These are phyloP conservation scores for Cyanistes caeruleus DNA, from an alignment of 2,113 vertebrate genomes.

Conservation along the genomic window DNA sequence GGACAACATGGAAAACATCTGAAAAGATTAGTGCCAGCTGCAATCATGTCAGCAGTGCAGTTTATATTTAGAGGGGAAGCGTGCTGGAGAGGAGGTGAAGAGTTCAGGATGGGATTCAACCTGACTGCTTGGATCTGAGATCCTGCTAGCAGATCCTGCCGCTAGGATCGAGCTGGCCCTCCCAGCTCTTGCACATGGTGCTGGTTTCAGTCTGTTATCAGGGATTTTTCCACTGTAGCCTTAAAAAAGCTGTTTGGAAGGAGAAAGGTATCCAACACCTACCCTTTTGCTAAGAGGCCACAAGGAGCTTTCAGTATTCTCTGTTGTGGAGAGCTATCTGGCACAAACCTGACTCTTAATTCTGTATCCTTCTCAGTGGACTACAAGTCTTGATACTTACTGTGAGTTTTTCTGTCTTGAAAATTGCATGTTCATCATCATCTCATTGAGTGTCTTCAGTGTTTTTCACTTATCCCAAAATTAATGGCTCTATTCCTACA, in stretches of 20 bases:
- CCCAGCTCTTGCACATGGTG: not conserved
- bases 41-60: constrained; percentile 48
- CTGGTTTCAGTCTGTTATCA: not conserved
- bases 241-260: not conserved
- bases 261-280: not conserved
- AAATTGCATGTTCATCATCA: not conserved
- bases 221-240: not conserved
- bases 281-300: not conserved
- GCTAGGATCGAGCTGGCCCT: not conserved
- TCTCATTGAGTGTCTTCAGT: not conserved
- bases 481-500: not conserved
- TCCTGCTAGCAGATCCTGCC: not conserved
- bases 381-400: not conserved
- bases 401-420: not conserved
- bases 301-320: not conserved
- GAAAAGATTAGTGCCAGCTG: constrained; percentile 65
- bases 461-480: not conserved
- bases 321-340: not conserved
- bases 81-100: constrained; percentile 63
- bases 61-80: constrained; percentile 67
- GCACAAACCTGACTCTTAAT: not conserved
- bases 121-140: not conserved
- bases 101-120: constrained; percentile 59
- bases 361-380: not conserved
- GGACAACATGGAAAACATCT: constrained; percentile 62